These are phyloP conservation scores for Antechinus flavipes DNA, from an alignment of 2,113 vertebrate species.

Conservation along the genomic window DNA sequence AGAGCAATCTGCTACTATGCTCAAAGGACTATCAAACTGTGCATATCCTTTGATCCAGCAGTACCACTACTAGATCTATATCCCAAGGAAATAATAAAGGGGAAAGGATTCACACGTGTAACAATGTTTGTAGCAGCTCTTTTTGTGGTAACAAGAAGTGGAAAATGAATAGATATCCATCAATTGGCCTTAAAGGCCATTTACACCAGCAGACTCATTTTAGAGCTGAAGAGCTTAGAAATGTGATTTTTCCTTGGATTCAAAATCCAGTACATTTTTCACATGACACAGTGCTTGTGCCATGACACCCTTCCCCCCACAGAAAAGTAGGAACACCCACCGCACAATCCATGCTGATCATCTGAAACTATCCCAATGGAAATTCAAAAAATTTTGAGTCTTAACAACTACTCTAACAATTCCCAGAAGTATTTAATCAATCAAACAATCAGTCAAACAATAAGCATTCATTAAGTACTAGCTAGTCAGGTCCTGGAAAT, in stretches of 20 bases:
- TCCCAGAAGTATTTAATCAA: background rate
- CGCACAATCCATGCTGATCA: background rate
- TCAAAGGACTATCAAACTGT: too few relatives aligned
- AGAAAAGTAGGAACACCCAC: background rate
- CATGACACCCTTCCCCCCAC: background rate
- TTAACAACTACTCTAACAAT: background rate
- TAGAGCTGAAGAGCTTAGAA: background rate
- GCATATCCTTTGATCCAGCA: too few relatives aligned
- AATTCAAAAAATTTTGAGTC: background rate
- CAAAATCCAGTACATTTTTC: background rate
- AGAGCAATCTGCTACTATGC: too few relatives aligned
- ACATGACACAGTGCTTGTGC: background rate
- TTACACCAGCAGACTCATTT: background rate
- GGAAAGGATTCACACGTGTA: too few relatives aligned
- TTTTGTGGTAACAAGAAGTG: too few relatives aligned
- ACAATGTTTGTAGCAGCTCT: too few relatives aligned
- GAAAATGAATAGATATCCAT: too few relatives aligned
- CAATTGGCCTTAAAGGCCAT: background rate
- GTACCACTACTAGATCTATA: too few relatives aligned
- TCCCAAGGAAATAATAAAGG: too few relatives aligned
- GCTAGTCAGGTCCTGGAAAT: background rate
- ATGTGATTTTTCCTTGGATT: background rate
- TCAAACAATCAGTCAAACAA: slow-evolving; percentile 68
- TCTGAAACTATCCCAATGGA: background rate
- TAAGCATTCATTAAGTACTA: background rate